Percentiles rank a stretch among this genome's conserved stretches.
Conservation (phyloP, 2,888 invertebrate species). For the Drosophila subquinaria region DNA sequence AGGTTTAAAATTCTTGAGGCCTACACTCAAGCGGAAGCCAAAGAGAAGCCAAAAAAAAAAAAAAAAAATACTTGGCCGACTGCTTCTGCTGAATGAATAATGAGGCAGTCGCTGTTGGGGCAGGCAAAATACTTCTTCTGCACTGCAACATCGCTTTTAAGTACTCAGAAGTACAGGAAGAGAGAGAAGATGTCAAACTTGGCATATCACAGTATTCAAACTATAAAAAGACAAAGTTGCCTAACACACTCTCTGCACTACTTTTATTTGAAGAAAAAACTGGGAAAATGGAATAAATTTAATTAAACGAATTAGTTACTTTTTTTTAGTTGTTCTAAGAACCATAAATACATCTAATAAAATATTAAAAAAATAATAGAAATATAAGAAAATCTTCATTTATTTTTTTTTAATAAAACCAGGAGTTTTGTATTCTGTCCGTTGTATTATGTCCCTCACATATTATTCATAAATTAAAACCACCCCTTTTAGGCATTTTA, state of each 20-base stretch:
- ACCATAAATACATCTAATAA: too few species aligned
- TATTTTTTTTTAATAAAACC: too few species aligned
- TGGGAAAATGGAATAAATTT: too few species aligned
- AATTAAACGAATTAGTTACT: too few species aligned
- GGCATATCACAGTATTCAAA: not conserved
- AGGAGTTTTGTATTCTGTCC: too few species aligned
- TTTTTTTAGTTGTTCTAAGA: too few species aligned
- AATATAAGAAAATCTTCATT: too few species aligned
- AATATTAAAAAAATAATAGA: too few species aligned
- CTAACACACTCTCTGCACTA: not conserved
- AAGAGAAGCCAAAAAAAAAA: conserved; percentile 30
- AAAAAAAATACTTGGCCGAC: conserved; percentile 49
- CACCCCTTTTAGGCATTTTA: not conserved
- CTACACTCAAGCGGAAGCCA: conserved; percentile 66
- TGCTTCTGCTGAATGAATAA: conserved; percentile 74
- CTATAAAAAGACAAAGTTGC: not conserved
- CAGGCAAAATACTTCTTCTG: conserved; percentile 27
- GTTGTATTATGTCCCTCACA: not conserved
- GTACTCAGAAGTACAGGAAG: conserved; percentile 3
- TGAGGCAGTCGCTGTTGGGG: conserved; percentile 57
- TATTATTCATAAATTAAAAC: not conserved
- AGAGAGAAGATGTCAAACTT: not conserved
- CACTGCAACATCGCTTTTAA: conserved; percentile 17
- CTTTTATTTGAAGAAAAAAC: too few species aligned
- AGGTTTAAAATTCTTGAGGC: conserved; percentile 68